Base-by-base conservation (phyloP, 2,797 vertebrate genomes). In the Hirundo rustica region DNA sequence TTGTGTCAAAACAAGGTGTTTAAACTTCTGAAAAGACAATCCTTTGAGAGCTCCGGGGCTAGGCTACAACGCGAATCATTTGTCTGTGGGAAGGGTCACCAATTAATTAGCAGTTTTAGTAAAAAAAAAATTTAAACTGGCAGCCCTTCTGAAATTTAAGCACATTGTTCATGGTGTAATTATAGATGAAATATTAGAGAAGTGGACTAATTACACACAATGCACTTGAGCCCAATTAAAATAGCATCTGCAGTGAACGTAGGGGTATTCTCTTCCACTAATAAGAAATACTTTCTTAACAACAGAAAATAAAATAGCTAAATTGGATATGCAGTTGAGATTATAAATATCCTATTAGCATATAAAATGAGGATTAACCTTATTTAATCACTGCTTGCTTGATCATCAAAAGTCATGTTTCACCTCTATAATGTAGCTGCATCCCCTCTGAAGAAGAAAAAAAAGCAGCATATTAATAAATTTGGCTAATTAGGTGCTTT, bases 301-400 rank as follows among this genome's bases (percentile, higher is more conserved):
- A 98, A 97, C 96, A 97, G 97, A 98, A 96, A 97, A 98, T 98
- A 98, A 98, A 98, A 97, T 97, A 94, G 60, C 97, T 98, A 98
- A 98, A 98, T 98, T 97, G 97, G 97, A 97, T 98, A 98, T 97
- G 96, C 96, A 97, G 96, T 97, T 95, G 97, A 98, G 97, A 98
- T 98, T 98, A 97, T 97, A 98, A 97, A 98, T 98, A 97, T 97
- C 97, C 95, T 97, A 98, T 98, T 98, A 98, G 96, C 98, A 98
- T 98, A 97, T 95, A 97, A 97, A 98, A 98, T 97, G 97, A 97
- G 96, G 96, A 98, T 98, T 98, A 97, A 97, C 97, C 97, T 98
- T 98, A 97, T 96, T 98, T 98, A 98, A 98, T 98, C 97, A 97
- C 96, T 81, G 88, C 94, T 97, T 96, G 90, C 96, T 95, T 96